Evolutionary conservation across 2,888 invertebrate genomes (phyloP).

Genomic region (Scrobipalpa atriplicella): DNA sequence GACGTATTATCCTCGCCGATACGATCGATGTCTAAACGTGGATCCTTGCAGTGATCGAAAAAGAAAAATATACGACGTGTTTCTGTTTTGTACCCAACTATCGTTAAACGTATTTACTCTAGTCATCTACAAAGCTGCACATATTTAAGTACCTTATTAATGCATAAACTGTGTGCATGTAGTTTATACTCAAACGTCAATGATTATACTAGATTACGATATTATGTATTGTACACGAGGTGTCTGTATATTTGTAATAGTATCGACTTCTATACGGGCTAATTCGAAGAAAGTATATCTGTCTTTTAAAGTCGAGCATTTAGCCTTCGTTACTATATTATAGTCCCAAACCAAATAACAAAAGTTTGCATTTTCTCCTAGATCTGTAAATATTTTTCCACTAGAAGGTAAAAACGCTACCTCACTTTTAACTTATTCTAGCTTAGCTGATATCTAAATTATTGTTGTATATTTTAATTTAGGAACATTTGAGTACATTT

Average conservation of each 20-base stretch:
- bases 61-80: conserved; percentile 66
- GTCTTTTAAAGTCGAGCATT: conserved; percentile 37
- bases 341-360: conserved; percentile 67
- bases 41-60: conserved; percentile 83
- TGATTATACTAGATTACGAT: conserved; percentile 58
- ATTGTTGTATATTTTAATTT: conserved; percentile 25
- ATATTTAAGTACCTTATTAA: conserved; percentile 63
- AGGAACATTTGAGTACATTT: conserved; percentile 20
- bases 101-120: conserved; percentile 77
- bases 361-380: conserved; percentile 65
- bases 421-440: conserved; percentile 76
- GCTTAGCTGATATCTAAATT: conserved; percentile 70
- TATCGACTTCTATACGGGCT: conserved; percentile 52
- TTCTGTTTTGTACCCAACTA: conserved; percentile 74
- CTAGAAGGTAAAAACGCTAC: conserved; percentile 81
- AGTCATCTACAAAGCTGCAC: conserved; percentile 81
- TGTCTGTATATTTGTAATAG: conserved; percentile 61
- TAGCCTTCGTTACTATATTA: conserved; percentile 51
- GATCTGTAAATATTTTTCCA: conserved; percentile 78
- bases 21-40: conserved; percentile 75
- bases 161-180: conserved; percentile 65
- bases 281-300: conserved; percentile 40
- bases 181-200: conserved; percentile 76
- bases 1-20: conserved; percentile 70
- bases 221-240: conserved; percentile 51